Base-by-base conservation (phyloP, 64 coral and sea anemone species). In the Montipora capricornis region DNA sequence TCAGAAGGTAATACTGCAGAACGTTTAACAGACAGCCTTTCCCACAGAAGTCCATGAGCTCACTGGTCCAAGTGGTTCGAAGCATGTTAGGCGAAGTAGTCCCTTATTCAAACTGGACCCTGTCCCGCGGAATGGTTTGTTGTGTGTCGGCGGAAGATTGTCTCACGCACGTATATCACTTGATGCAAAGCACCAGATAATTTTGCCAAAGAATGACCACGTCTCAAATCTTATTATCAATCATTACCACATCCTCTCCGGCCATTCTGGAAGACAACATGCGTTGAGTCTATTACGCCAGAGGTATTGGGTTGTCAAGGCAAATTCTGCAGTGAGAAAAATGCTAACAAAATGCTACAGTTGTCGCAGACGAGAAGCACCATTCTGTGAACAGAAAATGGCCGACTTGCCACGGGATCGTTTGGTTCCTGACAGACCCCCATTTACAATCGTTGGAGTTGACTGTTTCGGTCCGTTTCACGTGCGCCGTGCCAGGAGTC, bases 61-160 rank as follows among this genome's bases (percentile, higher is more conserved):
- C 6, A 73, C n/a, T 26, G n/a, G 70, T 24, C n/a, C 70, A 55
- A 73, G 70, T 73, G 16, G 70, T 20, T 73, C 52, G 52, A 8
- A 24, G 2, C 64, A 68, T 16, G 64, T 68, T 68, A 11, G 64
- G n/a, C 16, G n/a, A 24, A 20, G 20, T 68, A 68, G 77, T 47
- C 61, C 46, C 19, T 19, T 70, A 69, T 46, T 2, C 0, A 92
- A 66, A 20, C 64, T 92, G 17, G 81, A 92, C n/a, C 90, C 81
- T 4, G 7, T 92, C 47, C 44, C 77, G 6, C 29, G 22, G 2
- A 79, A 92, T 44, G 49, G 52, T 55, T 55, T 55, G 5, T 55
- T 55, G 52, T 55, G 52, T 55, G 90, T 92, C 26, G 90, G 90
- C 5, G 90, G 90, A 77, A 68, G 90, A 29, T 51, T 92, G 13